A percentile compares a stretch with the other conserved stretches of the same genome.
These are phyloP conservation scores for Edolisoma coerulescens DNA, from an alignment of 2,113 vertebrate species.

Conservation along the genomic window DNA sequence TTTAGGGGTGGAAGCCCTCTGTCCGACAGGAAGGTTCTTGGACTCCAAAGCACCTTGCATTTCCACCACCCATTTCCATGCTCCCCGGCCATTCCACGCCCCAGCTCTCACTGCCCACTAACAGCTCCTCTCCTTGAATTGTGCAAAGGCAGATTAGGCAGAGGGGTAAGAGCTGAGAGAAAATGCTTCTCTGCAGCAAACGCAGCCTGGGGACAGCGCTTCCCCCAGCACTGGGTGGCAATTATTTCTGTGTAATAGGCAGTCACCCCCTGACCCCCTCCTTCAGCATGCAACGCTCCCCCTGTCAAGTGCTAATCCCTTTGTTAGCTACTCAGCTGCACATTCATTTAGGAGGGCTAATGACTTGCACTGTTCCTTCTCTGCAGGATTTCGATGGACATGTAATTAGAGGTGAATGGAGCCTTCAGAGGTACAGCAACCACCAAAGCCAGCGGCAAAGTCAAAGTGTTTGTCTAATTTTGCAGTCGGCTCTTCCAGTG, in stretches of 20 bases:
- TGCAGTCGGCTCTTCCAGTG: neutral
- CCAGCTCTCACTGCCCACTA: accelerated
- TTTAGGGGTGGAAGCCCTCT: neutral
- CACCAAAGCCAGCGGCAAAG: slow-evolving; percentile 19
- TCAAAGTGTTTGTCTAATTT: slow-evolving; percentile 21
- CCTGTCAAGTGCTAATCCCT: slow-evolving; percentile 34
- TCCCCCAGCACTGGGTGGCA: neutral
- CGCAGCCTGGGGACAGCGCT: neutral
- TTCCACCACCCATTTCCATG: accelerated
- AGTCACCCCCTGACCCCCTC: neutral
- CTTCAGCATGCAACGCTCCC: neutral
- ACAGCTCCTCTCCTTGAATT: neutral
- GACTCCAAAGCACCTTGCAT: neutral
- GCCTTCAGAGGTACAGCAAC: neutral
- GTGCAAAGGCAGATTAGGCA: neutral
- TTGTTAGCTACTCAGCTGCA: slow-evolving; percentile 22
- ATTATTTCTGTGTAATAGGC: slow-evolving; percentile 22
- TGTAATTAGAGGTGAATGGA: slow-evolving; percentile 51
- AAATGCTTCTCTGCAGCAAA: neutral
- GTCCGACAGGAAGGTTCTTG: neutral
- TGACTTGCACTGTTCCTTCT: slow-evolving; percentile 20
- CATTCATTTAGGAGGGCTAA: slow-evolving; percentile 53
- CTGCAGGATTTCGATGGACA: neutral
- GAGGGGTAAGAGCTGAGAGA: neutral
- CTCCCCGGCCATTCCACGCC: accelerated